Conservation (phyloP, 2,113 vertebrate species). For the Coturnix japonica region DNA sequence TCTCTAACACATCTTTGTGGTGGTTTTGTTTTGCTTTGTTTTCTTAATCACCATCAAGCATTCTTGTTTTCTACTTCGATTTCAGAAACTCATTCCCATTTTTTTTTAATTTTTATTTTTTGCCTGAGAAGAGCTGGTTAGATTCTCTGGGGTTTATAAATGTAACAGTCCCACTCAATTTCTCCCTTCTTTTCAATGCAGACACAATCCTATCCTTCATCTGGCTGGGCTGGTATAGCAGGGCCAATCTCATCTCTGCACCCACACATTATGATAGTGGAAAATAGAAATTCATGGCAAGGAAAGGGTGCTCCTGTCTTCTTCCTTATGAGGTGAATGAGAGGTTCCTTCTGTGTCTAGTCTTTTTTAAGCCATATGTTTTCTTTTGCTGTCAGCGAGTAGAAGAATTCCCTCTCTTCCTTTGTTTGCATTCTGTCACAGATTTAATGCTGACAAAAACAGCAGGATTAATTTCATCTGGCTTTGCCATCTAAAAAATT, state of each 20-base stretch:
- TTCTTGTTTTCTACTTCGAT: background rate
- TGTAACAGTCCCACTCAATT: background rate
- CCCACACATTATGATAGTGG: constrained; percentile 1
- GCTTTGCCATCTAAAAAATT: background rate
- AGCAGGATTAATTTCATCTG: background rate
- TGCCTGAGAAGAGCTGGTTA: background rate
- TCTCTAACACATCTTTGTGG: background rate
- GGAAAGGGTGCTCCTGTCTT: constrained; percentile 13
- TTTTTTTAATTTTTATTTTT: background rate
- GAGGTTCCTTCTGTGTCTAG: constrained; percentile 19
- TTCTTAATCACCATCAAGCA: background rate
- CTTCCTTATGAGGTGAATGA: constrained; percentile 33
- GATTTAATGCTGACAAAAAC: background rate
- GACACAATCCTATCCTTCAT: background rate
- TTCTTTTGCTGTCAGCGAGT: constrained; percentile 9
- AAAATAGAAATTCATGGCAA: constrained; percentile 2
- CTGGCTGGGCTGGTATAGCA: constrained; percentile 39
- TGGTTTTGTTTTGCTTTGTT: background rate
- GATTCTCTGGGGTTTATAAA: background rate
- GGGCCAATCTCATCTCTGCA: constrained; percentile 41
- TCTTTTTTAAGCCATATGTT: background rate
- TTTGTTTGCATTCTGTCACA: background rate
- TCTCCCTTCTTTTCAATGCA: background rate
- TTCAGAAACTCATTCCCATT: constrained; percentile 9
- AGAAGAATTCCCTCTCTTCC: background rate